Evolutionary conservation across 1,140 invertebrate genomes (phyloP), one percentile per base, ranked within the genome.

Genomic region (Centruroides sculpturatus): DNA sequence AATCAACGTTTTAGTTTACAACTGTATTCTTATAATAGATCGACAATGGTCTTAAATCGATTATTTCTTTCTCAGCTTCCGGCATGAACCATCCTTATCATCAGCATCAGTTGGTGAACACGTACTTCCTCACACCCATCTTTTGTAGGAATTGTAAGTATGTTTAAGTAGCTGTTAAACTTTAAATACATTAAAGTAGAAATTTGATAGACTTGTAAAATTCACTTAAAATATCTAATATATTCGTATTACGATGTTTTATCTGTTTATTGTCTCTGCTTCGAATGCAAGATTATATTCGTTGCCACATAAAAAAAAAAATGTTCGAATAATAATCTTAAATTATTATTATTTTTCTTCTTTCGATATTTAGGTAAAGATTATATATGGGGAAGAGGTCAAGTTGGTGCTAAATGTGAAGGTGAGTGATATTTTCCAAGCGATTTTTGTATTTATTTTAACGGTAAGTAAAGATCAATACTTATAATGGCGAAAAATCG

Each of bases 361-460:
- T 41, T 64, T 49, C n/a, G n/a, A 49, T 10, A 73, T 73, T 4
- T 61, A 82, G 80, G 80, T 73, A 75, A 78, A 69, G 81, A 81
- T 71, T 82, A 82, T 68, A 80, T 82, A 65, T 82, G 80, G 80
- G 80, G 80, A 56, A 76, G 75, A 47, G 80, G 80, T 57, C 76
- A 72, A 72, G 74, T 80, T 61, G 81, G 77, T 35, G 68, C 74
- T 35, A 73, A 74, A 64, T 80, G 78, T 68, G 74, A 76, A 72
- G 75, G 78, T 79, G 71, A 74, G 75, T 60, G 55, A 41, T 41
- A 41, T 41, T 41, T 8, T 41, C 8, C 0, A 6, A 6, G 8
- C 8, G 8, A 41, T 41, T 41, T 6, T 41, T 6, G 41, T 41
- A 41, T 41, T 8, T 41, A 41, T 41, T 23, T 23, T 23, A 23